phyloP scores from a whole-genome alignment of 2,888 invertebrate genomes.

The Tryphoninae sp. region DNA sequence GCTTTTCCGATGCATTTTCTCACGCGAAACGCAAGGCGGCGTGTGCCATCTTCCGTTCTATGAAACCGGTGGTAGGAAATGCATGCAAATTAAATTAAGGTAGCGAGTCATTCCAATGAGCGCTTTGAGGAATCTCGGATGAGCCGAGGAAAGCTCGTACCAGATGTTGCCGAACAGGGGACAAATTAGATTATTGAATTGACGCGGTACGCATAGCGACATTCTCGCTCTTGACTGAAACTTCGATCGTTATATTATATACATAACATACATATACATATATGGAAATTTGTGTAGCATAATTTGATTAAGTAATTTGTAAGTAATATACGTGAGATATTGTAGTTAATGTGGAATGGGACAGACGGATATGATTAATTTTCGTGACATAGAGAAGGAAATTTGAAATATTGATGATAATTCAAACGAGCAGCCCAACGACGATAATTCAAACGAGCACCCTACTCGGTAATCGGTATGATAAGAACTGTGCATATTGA shows the following conservation, averaged over 20 bases:
- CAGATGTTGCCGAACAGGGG: constrained; percentile 9
- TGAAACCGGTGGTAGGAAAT: constrained; percentile 31
- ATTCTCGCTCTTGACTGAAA: constrained; percentile 13
- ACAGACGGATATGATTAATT: no score
- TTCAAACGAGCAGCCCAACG: no score
- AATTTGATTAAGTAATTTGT: constrained; percentile 23
- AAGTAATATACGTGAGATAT: background rate
- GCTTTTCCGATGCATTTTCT: constrained; percentile 26
- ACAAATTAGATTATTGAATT: constrained; percentile 47
- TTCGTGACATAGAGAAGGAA: no score
- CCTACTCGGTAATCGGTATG: no score
- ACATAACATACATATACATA: background rate
- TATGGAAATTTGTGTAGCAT: background rate
- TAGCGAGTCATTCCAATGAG: constrained; percentile 21
- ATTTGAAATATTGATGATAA: no score
- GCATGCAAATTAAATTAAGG: constrained; percentile 48
- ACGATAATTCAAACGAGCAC: no score
- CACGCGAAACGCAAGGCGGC: background rate
- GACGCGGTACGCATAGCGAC: constrained; percentile 24
- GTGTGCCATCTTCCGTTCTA: background rate
- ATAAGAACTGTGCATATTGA: no score
- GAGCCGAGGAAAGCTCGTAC: constrained; percentile 25
- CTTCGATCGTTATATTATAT: background rate
- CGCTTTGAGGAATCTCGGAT: constrained; percentile 16
- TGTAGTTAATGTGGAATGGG: no score